Evolutionary conservation across 2,888 invertebrate genomes (phyloP), one percentile per base, ranked within the genome.

Genomic region (Pocota personata): DNA sequence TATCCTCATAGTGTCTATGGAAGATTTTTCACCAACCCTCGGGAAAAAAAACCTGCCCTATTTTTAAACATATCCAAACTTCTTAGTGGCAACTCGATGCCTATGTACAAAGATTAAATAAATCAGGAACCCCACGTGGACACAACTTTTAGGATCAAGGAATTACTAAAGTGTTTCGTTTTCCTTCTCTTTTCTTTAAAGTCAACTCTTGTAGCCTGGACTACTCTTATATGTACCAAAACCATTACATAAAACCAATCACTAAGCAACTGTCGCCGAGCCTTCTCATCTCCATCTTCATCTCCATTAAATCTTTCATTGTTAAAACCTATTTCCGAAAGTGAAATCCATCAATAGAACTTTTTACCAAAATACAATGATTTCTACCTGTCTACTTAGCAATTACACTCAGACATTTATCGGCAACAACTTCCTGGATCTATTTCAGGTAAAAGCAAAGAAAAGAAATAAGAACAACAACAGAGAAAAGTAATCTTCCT

Each of bases 371-470:
- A 62, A 62, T 30, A 78, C 66, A 30, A 77, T 75, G 43, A 73
- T 62, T 58, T 64, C 69, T 57, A 79, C 43, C 73, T 84, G 79
- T 83, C 83, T 79, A 79, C 73, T 79, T 79, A 83, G 73, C 79
- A 84, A 84, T 79, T 84, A 84, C 79, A 79, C 62, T 69, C 64
- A 57, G 79, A 84, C 79, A 75, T 84, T 84, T 73, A 84, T 84
- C 75, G 75, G 62, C 79, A 79, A 40, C 50, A 79, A 79, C 83
- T 75, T 79, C 48, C 69, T 19, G 12, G 66, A 64, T 79, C 73
- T 27, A 57, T 64, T 69, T 64, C 57, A 60, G 46, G 72, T 37
- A 46, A 57, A 3, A 37, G 3, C 4, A 27, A n/a, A 14, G 7
- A 43, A 64, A 3, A 27, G 16, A 48, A 21, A 50, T 66, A 19